Conservation (phyloP, 2,888 invertebrate species). For the Trissoscelio sp. region DNA sequence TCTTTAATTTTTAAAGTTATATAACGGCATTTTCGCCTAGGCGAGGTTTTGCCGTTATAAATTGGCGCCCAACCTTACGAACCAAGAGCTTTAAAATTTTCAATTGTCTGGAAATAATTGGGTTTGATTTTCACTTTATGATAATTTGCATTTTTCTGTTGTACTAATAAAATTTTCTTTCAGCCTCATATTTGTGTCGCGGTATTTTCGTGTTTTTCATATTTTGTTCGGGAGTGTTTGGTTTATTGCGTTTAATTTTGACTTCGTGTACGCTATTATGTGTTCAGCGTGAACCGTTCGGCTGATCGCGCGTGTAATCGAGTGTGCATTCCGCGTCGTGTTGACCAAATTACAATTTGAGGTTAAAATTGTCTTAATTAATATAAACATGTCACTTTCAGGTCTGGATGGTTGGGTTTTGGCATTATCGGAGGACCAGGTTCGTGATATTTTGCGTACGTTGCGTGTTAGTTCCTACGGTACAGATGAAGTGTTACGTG, state of each 20-base stretch:
- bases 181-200: background rate
- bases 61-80: constrained; percentile 6
- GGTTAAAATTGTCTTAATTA: background rate
- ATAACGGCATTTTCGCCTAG: too few relatives aligned
- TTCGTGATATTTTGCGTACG: background rate
- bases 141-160: background rate
- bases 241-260: background rate
- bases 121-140: too few relatives aligned
- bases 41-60: background rate
- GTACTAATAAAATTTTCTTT: background rate
- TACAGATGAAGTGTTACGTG: background rate
- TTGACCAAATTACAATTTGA: too few relatives aligned
- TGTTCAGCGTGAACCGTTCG: background rate
- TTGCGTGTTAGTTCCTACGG: background rate
- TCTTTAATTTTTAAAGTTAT: too few relatives aligned
- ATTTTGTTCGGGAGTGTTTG: background rate
- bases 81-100: background rate
- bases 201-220: background rate
- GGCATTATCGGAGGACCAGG: constrained; percentile 1
- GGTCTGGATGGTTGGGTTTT: constrained; percentile 4
- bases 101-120: too few relatives aligned
- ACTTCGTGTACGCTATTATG: background rate
- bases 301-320: background rate
- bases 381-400: constrained; percentile 4
- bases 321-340: background rate